Conservation (phyloP, 2,888 invertebrate genomes). For the Pammene fasciana region DNA sequence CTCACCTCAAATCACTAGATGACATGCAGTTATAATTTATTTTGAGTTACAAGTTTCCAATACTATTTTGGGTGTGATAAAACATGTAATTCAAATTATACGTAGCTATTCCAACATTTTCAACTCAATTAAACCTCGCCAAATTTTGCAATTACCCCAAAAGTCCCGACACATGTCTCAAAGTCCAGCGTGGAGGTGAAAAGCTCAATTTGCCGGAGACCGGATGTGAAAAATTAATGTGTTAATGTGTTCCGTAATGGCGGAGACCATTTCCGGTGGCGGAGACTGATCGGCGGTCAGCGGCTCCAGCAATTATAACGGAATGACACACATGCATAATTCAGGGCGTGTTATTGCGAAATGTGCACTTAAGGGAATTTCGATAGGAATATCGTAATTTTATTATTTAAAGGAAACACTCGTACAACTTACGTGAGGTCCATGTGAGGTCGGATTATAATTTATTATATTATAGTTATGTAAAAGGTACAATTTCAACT, state of each 20-base stretch:
- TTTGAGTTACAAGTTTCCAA: no score
- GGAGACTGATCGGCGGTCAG: slow-evolving; percentile 58
- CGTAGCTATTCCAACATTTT: neutral
- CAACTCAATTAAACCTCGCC: neutral
- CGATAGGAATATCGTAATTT: neutral
- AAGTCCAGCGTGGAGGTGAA: slow-evolving; percentile 50
- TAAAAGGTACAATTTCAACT: no score
- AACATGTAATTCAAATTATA: no score
- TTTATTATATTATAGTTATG: no score
- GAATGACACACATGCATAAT: slow-evolving; percentile 41
- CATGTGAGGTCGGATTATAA: neutral
- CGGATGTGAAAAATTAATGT: slow-evolving; percentile 76
- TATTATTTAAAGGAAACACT: neutral
- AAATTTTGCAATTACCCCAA: slow-evolving; percentile 30
- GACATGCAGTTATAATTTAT: no score
- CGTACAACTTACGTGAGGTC: neutral
- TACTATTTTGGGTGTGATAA: no score
- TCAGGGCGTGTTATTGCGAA: slow-evolving; percentile 10
- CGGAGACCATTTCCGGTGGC: slow-evolving; percentile 55
- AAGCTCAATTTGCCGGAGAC: slow-evolving; percentile 64
- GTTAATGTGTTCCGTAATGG: slow-evolving; percentile 71
- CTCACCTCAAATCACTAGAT: no score
- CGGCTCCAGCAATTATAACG: slow-evolving; percentile 55
- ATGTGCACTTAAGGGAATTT: slow-evolving; percentile 5
- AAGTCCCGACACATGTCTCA: slow-evolving; percentile 32